Evolutionary conservation across 2,888 invertebrate genomes (phyloP).

Genomic region (Drosophila mimetica): DNA sequence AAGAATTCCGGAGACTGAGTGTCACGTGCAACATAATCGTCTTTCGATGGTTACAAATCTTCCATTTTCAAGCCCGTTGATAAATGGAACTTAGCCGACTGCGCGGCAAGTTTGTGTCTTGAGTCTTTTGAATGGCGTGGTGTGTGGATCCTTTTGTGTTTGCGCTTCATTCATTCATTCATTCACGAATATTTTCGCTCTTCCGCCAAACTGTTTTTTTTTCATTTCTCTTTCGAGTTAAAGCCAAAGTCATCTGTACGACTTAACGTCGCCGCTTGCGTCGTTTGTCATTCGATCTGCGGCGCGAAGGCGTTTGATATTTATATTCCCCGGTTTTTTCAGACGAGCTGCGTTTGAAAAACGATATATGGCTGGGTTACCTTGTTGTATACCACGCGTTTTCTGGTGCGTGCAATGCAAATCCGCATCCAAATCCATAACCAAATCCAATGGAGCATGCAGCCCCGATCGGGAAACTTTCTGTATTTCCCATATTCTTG

Average conservation of each 20-base stretch:
- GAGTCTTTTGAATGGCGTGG: constrained; percentile 38
- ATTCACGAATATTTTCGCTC: constrained; percentile 38
- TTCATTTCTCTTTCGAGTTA: constrained; percentile 7
- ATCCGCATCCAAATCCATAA: constrained; percentile 64
- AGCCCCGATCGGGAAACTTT: constrained; percentile 36
- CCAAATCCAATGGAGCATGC: constrained; percentile 70
- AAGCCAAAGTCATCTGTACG: constrained; percentile 46
- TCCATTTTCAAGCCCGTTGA: constrained; percentile 45
- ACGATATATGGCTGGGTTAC: constrained; percentile 54
- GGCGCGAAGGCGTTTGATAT: constrained; percentile 69
- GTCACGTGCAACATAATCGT: constrained; percentile 79
- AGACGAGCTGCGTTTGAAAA: constrained; percentile 64
- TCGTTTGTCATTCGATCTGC: constrained; percentile 75
- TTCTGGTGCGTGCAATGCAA: constrained; percentile 77
- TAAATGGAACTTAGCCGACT: constrained; percentile 58
- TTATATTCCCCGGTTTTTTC: constrained; percentile 25
- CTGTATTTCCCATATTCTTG: constrained; percentile 24
- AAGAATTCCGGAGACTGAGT: constrained; percentile 51
- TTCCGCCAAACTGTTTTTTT: constrained; percentile 41
- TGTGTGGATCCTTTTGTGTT: constrained; percentile 47
- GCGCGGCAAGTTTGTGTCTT: constrained; percentile 20
- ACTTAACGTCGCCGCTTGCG: constrained; percentile 49
- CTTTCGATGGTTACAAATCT: constrained; percentile 55
- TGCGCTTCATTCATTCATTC: constrained; percentile 27
- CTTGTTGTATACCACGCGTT: constrained; percentile 57